phyloP scores from a whole-genome alignment of 2,113 vertebrate genomes.

The Carettochelys insculpta region DNA sequence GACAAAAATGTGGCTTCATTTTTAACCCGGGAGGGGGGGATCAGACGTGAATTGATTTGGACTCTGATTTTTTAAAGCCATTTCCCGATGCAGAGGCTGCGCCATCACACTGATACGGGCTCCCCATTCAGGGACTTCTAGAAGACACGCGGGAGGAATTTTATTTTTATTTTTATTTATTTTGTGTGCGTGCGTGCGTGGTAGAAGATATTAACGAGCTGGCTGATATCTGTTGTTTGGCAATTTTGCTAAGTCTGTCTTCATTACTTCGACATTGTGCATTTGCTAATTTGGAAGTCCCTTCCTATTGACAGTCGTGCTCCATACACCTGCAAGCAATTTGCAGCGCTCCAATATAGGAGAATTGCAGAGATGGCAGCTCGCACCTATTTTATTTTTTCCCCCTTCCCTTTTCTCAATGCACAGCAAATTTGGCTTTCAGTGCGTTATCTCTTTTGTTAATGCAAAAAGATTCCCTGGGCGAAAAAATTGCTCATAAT shows the following conservation, averaged over 20 bases:
- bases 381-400: conserved; percentile 92
- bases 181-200: too few species aligned
- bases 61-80: conserved; percentile 37
- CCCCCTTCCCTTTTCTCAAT: conserved; percentile 83
- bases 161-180: conserved; percentile 44
- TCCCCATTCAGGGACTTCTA: conserved; percentile 49
- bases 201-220: conserved; percentile 83
- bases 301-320: conserved; percentile 91
- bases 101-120: conserved; percentile 58
- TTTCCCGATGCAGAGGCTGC: conserved; percentile 37
- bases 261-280: conserved; percentile 94
- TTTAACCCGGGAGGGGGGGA: neutral
- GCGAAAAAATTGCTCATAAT: conserved; percentile 99
- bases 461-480: conserved; percentile 98
- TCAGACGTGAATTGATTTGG: neutral
- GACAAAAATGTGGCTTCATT: neutral
- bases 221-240: conserved; percentile 86
- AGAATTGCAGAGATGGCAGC: conserved; percentile 93
- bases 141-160: conserved; percentile 65
- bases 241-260: conserved; percentile 88
- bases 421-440: conserved; percentile 97
- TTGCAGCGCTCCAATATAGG: conserved; percentile 93
- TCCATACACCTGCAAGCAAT: conserved; percentile 99
- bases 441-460: conserved; percentile 99
- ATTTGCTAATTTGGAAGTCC: conserved; percentile 94